Conservation (phyloP, 2,797 vertebrate species). For the Thunnus albacares region DNA sequence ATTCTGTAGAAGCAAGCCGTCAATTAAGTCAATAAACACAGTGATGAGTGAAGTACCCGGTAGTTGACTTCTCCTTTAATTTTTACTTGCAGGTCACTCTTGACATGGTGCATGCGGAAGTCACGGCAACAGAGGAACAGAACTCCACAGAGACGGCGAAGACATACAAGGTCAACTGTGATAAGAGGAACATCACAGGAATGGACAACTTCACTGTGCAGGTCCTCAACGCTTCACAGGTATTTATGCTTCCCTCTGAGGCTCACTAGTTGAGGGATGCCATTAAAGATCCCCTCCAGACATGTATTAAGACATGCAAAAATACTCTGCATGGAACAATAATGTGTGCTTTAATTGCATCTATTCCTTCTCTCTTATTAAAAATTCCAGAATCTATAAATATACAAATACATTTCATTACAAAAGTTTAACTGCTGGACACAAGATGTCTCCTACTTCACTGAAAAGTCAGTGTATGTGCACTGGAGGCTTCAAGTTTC, state of each 20-base stretch:
- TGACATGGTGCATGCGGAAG: conserved; percentile 77
- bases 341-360: too few relatives aligned
- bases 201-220: conserved; percentile 86
- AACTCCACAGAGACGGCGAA: conserved; percentile 90
- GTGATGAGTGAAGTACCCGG: fast-evolving
- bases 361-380: too few relatives aligned
- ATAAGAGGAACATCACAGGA: conserved; percentile 90
- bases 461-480: too few relatives aligned
- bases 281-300: too few relatives aligned
- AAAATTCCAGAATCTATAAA: too few relatives aligned
- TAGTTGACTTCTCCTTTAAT: background rate
- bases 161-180: conserved; percentile 94
- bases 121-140: conserved; percentile 75
- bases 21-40: background rate
- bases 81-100: conserved; percentile 71
- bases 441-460: too few relatives aligned
- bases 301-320: too few relatives aligned
- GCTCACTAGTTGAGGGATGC: background rate
- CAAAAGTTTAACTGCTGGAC: too few relatives aligned
- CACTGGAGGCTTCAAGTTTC: too few relatives aligned
- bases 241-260: conserved; percentile 56
- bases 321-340: too few relatives aligned
- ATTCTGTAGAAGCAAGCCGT: background rate
- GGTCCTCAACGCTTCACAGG: conserved; percentile 94
- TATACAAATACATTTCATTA: too few relatives aligned